Evolutionary conservation across 1,140 invertebrate genomes (phyloP).

Genomic region (Teleopsis dalmanni): DNA sequence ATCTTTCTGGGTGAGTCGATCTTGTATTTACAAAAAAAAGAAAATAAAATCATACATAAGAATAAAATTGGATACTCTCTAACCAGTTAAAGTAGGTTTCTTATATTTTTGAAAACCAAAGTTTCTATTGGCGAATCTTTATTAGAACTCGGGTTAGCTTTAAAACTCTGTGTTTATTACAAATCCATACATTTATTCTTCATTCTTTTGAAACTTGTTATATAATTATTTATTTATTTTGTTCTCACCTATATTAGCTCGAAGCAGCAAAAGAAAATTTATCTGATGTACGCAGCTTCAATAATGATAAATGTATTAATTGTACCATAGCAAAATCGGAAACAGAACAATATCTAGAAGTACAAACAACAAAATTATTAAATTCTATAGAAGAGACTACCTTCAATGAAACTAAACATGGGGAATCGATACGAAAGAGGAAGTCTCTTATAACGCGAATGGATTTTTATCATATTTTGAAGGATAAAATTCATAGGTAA

Average conservation of each 20-base stretch:
- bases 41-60: too few species aligned
- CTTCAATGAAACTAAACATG: neutral
- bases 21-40: too few species aligned
- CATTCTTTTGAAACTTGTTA: neutral
- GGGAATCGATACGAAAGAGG: neutral
- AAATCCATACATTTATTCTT: too few species aligned
- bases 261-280: neutral
- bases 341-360: neutral
- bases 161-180: too few species aligned
- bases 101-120: too few species aligned
- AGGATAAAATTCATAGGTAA: constrained; percentile 20
- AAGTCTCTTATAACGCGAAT: constrained; percentile 22
- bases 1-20: too few species aligned
- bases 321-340: neutral
- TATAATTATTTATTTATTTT: neutral
- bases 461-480: constrained; percentile 32
- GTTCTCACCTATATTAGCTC: neutral
- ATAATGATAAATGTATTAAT: neutral
- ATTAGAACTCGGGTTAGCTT: too few species aligned
- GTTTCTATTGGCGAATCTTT: too few species aligned
- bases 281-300: neutral
- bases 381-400: neutral
- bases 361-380: too few species aligned
- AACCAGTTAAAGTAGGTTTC: too few species aligned
- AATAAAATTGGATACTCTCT: too few species aligned